These are phyloP conservation scores for Cephalopachus bancanus DNA, from an alignment of 2,797 vertebrate species.

Conservation along the genomic window DNA sequence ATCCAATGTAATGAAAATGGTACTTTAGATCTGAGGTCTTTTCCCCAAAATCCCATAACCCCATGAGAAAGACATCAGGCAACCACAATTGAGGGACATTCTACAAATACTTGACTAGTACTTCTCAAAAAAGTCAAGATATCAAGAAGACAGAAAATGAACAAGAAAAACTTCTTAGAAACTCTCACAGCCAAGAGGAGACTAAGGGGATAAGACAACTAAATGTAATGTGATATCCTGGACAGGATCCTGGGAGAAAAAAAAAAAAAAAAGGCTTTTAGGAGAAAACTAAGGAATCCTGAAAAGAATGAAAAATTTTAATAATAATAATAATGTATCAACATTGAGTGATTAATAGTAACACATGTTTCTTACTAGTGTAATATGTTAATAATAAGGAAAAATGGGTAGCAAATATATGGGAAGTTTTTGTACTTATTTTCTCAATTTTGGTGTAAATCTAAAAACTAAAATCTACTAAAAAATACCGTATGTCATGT, in stretches of 20 bases:
- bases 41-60: neutral
- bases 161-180: neutral
- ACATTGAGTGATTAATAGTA: neutral
- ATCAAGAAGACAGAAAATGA: neutral
- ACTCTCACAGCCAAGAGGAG: neutral
- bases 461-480: neutral
- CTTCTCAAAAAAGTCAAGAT: neutral
- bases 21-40: neutral
- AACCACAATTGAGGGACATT: neutral
- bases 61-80: neutral
- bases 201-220: neutral
- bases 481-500: neutral
- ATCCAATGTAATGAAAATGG: neutral
- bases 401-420: neutral
- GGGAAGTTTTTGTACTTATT: neutral
- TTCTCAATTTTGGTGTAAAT: neutral
- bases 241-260: neutral
- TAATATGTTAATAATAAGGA: neutral
- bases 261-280: too few species aligned
- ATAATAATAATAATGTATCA: neutral
- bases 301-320: neutral
- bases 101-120: neutral
- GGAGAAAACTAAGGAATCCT: neutral
- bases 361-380: neutral
- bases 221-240: neutral